Percentiles rank a stretch among this genome's conserved stretches.
Conservation (phyloP, 2,888 invertebrate species). For the Watsonalla cultraria region DNA sequence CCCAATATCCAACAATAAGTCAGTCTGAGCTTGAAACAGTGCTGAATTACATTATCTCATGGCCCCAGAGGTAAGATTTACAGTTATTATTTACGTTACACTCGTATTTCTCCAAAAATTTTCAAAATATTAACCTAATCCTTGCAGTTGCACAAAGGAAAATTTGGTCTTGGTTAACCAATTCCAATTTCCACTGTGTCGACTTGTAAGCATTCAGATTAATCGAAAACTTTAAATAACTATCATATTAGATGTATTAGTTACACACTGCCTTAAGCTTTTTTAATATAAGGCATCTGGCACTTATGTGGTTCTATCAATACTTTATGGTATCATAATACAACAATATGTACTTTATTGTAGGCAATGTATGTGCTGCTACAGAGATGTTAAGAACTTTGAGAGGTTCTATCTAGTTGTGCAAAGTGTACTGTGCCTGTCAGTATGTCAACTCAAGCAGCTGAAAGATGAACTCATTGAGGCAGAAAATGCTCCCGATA, state of each 20-base stretch:
- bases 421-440: slow-evolving; percentile 90
- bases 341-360: slow-evolving; percentile 36
- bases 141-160: not conserved
- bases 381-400: slow-evolving; percentile 94
- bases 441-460: slow-evolving; percentile 89
- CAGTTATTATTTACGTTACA: not conserved
- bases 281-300: too few species aligned
- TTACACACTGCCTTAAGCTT: too few species aligned
- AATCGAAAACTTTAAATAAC: too few species aligned
- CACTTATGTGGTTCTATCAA: not conserved
- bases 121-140: not conserved
- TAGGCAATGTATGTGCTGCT: slow-evolving; percentile 97
- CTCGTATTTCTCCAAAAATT: not conserved
- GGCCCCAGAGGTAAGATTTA: slow-evolving; percentile 88
- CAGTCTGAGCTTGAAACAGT: slow-evolving; percentile 91
- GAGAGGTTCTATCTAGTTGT: slow-evolving; percentile 93
- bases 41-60: slow-evolving; percentile 90
- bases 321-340: not conserved
- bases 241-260: too few species aligned
- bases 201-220: not conserved
- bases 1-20: slow-evolving; percentile 85
- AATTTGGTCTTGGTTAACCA: not conserved
- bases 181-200: not conserved
- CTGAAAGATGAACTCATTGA: slow-evolving; percentile 79
- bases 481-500: slow-evolving; percentile 42